phyloP scores from a whole-genome alignment of 2,888 invertebrate genomes.

The Stramonita haemastoma region DNA sequence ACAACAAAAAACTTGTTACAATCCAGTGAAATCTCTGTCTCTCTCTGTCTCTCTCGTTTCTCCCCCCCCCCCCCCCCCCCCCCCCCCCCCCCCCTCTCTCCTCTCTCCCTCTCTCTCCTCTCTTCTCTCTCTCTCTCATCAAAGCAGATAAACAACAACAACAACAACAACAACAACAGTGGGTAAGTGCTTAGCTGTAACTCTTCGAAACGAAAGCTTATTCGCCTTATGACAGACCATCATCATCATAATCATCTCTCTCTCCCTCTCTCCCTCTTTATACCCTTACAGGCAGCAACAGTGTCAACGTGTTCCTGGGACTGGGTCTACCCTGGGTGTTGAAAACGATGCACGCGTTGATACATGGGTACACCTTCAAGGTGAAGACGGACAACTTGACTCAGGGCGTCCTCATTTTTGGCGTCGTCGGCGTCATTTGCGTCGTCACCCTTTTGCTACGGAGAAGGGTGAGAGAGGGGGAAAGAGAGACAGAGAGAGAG shows the following conservation, averaged over 20 bases:
- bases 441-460: constrained; percentile 67
- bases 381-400: constrained; percentile 69
- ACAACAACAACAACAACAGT: too few relatives aligned
- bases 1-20: too few relatives aligned
- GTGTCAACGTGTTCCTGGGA: constrained; percentile 76
- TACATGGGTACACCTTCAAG: constrained; percentile 57
- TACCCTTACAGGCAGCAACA: constrained; percentile 71
- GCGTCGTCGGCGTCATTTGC: constrained; percentile 65
- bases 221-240: too few relatives aligned
- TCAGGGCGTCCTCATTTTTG: constrained; percentile 72
- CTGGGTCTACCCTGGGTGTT: constrained; percentile 75
- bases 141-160: too few relatives aligned
- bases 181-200: too few relatives aligned
- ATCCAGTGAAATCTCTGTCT: too few relatives aligned
- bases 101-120: too few relatives aligned
- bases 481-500: background rate
- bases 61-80: too few relatives aligned
- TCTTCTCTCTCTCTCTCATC: too few relatives aligned
- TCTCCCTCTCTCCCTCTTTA: background rate
- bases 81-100: too few relatives aligned
- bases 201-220: too few relatives aligned
- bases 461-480: constrained; percentile 62
- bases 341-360: constrained; percentile 66
- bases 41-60: too few relatives aligned
- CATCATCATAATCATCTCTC: background rate